Evolutionary conservation across 2,113 vertebrate species (phyloP), one percentile per base, ranked within the genome.

Genomic region (Chaetura pelagica): DNA sequence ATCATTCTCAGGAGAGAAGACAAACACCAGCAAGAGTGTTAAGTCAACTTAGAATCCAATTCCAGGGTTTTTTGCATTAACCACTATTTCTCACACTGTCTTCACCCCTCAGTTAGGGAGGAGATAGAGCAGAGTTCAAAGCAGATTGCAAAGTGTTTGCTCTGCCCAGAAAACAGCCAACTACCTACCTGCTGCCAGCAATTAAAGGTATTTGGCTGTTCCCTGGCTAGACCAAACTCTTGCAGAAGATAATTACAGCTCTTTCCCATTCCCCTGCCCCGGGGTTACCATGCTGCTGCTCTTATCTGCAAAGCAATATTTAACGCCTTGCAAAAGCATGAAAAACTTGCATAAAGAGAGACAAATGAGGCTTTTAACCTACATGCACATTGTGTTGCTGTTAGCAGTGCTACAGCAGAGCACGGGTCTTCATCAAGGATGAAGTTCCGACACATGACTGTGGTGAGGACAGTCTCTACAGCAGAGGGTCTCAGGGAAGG

Each of bases 201-300:
- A 22, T 12, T 76, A 34, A 30, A 82, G 44, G 63, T 21, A 72
- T 52, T 71, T 30, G 32, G 52, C 44, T 83, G 66, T 29, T 82
- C 75, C 44, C 49, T 49, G 30, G 46, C 58, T 29, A 76, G 54
- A 82, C n/a, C 54, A 76, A 93, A 84, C n/a, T 90, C 71, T 58
- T 85, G 54, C 58, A 84, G 87, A 40, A 85, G 88, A 55, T 93
- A 92, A 88, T 83, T 83, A 86, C 82, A 93, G 79, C 24, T 93
- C 84, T 71, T 88, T 29, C 72, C n/a, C 85, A 34, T 76, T 79
- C 46, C 89, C 54, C 42, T 80, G 51, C 63, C 94, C 79, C 13
- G 51, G 16, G 34, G 79, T 34, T 23, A 26, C 29, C 55, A 23
- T 9, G 34, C 49, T 73, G 54, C 34, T 77, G 54, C 75, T 92